These are phyloP conservation scores for Ptilodon capucinus DNA, from an alignment of 2,888 invertebrate genomes.

Conservation along the genomic window DNA sequence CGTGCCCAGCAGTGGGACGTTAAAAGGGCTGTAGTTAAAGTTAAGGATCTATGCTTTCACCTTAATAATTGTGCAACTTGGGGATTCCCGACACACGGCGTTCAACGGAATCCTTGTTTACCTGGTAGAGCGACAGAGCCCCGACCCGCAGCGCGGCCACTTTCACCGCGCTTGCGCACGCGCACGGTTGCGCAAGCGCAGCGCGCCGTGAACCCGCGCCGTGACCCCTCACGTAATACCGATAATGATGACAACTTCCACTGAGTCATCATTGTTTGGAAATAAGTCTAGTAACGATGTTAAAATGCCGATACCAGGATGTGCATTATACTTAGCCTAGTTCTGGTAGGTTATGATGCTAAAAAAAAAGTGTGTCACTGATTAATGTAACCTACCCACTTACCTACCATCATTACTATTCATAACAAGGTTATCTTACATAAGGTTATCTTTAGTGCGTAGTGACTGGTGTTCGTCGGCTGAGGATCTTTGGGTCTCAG, in stretches of 20 bases:
- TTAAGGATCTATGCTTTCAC: not conserved
- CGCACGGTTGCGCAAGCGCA: constrained; percentile 19
- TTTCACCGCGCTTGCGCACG: constrained; percentile 33
- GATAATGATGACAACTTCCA: constrained; percentile 6
- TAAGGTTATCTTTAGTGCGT: too few species aligned
- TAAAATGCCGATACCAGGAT: not conserved
- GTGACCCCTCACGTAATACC: constrained; percentile 21
- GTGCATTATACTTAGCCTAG: too few species aligned
- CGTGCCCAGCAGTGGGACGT: too few species aligned
- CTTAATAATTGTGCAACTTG: not conserved
- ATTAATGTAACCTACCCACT: not conserved
- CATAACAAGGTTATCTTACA: not conserved
- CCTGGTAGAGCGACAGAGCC: constrained; percentile 4
- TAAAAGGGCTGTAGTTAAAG: too few species aligned
- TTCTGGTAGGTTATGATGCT: not conserved
- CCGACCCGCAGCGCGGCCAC: constrained; percentile 19
- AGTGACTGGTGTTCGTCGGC: too few species aligned
- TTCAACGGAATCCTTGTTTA: constrained; percentile 30
- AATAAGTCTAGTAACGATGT: constrained; percentile 7
- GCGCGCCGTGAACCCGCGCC: constrained; percentile 17
- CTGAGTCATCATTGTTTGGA: constrained; percentile 19
- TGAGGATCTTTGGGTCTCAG: too few species aligned
- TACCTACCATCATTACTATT: not conserved
- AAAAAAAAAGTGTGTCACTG: not conserved
- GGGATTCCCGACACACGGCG: constrained; percentile 9